A percentile compares a stretch with the other conserved stretches of the same genome.
Conservation (phyloP, 1,140 invertebrate genomes). For the Daktulosphaira vitifoliae region DNA sequence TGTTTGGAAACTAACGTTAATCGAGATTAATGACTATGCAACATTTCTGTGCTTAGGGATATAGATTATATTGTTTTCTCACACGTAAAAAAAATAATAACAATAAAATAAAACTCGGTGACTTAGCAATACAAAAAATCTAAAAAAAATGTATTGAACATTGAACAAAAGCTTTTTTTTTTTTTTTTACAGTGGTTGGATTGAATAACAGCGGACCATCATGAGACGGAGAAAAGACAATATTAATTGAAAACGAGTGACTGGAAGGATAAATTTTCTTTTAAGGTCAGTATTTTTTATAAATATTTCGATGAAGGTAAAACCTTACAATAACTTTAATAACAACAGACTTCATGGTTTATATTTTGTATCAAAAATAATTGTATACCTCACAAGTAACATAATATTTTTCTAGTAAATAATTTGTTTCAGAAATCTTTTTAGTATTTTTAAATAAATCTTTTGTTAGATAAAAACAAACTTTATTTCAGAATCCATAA, state of each 20-base stretch:
- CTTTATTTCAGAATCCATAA: no score
- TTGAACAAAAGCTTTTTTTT: neutral
- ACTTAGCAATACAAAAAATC: no score
- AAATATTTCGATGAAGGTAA: neutral
- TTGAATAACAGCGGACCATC: neutral
- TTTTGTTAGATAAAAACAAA: no score
- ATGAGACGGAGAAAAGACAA: constrained; percentile 19
- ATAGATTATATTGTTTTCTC: constrained; percentile 16
- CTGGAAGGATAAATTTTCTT: neutral
- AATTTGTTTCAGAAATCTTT: no score
- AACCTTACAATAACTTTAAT: neutral
- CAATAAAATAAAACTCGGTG: no score
- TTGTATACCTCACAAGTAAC: no score
- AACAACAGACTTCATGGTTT: no score
- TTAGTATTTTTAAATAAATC: no score
- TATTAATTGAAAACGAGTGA: constrained; percentile 1
- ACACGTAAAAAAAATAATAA: no score
- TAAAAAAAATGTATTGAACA: neutral
- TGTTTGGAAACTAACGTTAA: constrained; percentile 6
- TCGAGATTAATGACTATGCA: constrained; percentile 21
- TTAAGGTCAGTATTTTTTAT: constrained; percentile 1
- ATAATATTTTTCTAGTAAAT: no score
- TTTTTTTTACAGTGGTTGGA: neutral
- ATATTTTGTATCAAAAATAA: no score
- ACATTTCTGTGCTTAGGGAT: neutral